phyloP scores from a whole-genome alignment of 2,888 invertebrate species.

The Orthonevra nobilis region DNA sequence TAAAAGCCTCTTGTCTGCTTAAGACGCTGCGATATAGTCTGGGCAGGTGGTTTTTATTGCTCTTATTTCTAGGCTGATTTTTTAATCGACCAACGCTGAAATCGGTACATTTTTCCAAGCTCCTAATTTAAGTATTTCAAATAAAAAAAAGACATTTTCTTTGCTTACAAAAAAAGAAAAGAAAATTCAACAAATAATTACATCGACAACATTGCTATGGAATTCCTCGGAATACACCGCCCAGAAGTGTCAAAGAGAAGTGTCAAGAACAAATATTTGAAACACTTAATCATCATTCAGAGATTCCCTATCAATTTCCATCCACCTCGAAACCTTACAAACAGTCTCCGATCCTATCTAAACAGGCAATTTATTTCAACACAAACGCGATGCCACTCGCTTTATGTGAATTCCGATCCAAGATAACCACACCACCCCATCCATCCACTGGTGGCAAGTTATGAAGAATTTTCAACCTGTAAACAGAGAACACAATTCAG shows the following conservation, averaged over 20 bases:
- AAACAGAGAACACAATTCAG: constrained; percentile 26
- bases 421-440: constrained; percentile 20
- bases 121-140: too few species aligned
- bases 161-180: too few species aligned
- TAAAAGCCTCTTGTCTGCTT: too few species aligned
- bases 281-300: constrained; percentile 35
- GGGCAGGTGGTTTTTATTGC: too few species aligned
- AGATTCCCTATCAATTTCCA: constrained; percentile 8
- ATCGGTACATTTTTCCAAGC: too few species aligned
- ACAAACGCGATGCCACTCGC: constrained; percentile 45
- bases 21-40: too few species aligned
- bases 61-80: too few species aligned
- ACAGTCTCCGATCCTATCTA: constrained; percentile 33
- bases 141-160: too few species aligned
- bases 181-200: too few species aligned
- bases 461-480: constrained; percentile 43
- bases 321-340: background rate
- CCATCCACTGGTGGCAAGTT: constrained; percentile 7
- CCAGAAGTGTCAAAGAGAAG: constrained; percentile 41
- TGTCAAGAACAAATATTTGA: constrained; percentile 54
- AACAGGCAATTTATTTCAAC: constrained; percentile 51
- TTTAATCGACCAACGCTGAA: too few species aligned
- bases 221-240: too few species aligned
- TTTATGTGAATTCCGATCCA: constrained; percentile 38
- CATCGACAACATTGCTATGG: too few species aligned